These are phyloP conservation scores for Glaucopsyche alexis DNA, from an alignment of 2,888 invertebrate genomes.

Conservation along the genomic window DNA sequence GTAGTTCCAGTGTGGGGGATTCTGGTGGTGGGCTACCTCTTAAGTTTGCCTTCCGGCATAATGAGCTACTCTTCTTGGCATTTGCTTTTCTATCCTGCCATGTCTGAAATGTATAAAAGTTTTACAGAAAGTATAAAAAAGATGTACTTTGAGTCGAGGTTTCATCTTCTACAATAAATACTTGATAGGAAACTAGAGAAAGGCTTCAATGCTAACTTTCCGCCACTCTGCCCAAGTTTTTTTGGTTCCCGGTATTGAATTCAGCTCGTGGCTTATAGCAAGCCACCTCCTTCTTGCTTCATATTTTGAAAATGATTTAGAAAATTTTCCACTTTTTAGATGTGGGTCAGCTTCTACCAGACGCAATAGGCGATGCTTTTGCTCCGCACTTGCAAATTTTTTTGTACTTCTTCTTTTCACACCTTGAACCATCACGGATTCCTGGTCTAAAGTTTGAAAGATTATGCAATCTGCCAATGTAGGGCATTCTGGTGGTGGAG, in stretches of 20 bases:
- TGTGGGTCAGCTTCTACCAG: background rate
- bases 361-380: background rate
- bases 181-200: background rate
- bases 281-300: background rate
- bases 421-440: background rate
- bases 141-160: background rate
- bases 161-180: too few species aligned
- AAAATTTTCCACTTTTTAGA: background rate
- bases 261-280: background rate
- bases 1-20: background rate
- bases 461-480: background rate
- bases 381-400: conserved; percentile 1
- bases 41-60: background rate
- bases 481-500: background rate
- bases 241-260: background rate
- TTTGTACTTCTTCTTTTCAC: background rate
- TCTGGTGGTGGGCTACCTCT: background rate
- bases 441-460: background rate
- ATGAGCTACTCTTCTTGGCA: background rate
- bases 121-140: background rate
- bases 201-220: background rate
- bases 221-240: conserved; percentile 10
- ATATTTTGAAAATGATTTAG: background rate
- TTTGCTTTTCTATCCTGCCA: conserved; percentile 1
- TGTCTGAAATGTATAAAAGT: background rate